Base-by-base conservation (phyloP, 2,797 vertebrate species). In the Anguilla megastoma region DNA sequence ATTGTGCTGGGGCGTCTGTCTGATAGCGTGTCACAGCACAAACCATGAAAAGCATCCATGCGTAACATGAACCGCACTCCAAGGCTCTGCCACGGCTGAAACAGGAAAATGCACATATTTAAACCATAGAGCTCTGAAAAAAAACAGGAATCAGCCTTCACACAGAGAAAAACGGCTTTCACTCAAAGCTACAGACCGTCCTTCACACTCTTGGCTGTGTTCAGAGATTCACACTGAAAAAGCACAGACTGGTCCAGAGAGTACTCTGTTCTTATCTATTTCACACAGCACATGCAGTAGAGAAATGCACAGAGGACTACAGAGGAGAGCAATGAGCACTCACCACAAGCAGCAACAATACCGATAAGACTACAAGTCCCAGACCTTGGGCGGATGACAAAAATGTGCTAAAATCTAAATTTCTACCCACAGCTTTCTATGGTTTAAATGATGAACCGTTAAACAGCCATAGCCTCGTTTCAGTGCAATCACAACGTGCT, bases 181-280 rank as follows among this genome's bases (percentile, higher is more conserved):
- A 2, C 18, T 48, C 8, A 1, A n/a, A 82, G 45, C 24, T 9
- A n/a, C 48, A 48, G 21, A 18, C 79, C 10, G 2, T n/a, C 79
- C 48, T 82, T 82, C 50, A 24, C 9, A 9, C 24, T 50, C 41
- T 82, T 82, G 79, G 79, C 45, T 82, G 41, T 2, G 45, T 82
- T 82, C 16, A n/a, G 79, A 82, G 79, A 82, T 50, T 50, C 79
- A n/a, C 45, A n/a, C 24, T 82, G 79, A 82, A 45, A 82, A 82
- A 82, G 5, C 79, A 82, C 21, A 36, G n/a, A 50, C 79, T 82
- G 79, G 79, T 12, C 8, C 5, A 48, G 7, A n/a, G 41, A 48
- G 50, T 85, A 24, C 54, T 16, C 66, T 33, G 50, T 87, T 56
- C 82, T 87, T 87, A 87, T 84, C 80, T 87, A 52, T 87, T 87